Evolutionary conservation across 2,888 invertebrate species (phyloP).

Genomic region (Amphipoea lucens): DNA sequence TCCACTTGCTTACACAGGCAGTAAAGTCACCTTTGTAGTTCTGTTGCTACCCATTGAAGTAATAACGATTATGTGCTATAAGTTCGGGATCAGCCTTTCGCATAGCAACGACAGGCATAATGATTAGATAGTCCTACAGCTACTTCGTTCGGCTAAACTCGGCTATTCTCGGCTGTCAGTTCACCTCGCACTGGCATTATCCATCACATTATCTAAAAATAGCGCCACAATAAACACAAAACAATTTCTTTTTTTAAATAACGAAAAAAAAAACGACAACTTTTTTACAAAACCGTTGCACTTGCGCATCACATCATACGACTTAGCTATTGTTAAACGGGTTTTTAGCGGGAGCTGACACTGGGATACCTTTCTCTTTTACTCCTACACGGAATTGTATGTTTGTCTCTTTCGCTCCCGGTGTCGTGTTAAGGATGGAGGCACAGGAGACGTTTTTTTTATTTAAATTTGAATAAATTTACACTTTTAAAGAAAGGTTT

Average conservation of each 20-base stretch:
- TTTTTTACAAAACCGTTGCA: constrained; percentile 69
- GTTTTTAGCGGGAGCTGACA: constrained; percentile 67
- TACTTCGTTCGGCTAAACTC: constrained; percentile 35
- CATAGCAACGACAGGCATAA: constrained; percentile 8
- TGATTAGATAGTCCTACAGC: constrained; percentile 18
- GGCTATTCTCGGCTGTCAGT: constrained; percentile 39
- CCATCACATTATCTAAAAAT: constrained; percentile 60
- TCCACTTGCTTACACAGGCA: neutral
- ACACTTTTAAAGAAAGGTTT: constrained; percentile 85
- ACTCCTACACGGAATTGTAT: neutral
- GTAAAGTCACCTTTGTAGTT: neutral
- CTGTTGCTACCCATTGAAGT: neutral
- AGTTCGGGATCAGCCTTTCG: neutral
- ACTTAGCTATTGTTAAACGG: constrained; percentile 81
- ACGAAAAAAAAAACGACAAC: constrained; percentile 36
- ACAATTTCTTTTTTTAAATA: constrained; percentile 50
- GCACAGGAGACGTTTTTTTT: constrained; percentile 82
- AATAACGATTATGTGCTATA: no score
- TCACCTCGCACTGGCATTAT: constrained; percentile 20
- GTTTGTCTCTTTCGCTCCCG: constrained; percentile 37
- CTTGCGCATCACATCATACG: constrained; percentile 74
- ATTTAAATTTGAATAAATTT: constrained; percentile 89
- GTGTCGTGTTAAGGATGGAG: constrained; percentile 78
- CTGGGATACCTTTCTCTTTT: constrained; percentile 38
- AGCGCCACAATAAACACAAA: constrained; percentile 54